Percentiles rank a stretch among this genome's conserved stretches.
Conservation (phyloP, 2,797 vertebrate species). For the Characodon lateralis region DNA sequence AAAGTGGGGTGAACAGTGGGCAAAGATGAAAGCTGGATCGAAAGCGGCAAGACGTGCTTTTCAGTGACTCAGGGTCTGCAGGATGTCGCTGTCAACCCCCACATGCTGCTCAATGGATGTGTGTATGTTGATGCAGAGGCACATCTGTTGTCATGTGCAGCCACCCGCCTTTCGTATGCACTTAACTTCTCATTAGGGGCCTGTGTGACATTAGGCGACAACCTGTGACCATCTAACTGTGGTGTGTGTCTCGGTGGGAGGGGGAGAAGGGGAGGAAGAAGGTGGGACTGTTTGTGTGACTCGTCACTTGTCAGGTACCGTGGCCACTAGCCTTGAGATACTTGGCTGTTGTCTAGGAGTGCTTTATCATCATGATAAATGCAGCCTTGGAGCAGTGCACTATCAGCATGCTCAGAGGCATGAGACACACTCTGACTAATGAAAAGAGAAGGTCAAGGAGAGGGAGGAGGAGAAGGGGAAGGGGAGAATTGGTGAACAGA, state of each 20-base stretch:
- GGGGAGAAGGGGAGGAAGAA: constrained; percentile 24
- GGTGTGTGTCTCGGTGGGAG: constrained; percentile 22
- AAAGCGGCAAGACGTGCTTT: constrained; percentile 59
- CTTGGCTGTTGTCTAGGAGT: constrained; percentile 77
- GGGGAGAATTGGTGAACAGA: constrained; percentile 50
- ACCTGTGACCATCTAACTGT: constrained; percentile 60
- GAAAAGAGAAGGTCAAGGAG: constrained; percentile 81
- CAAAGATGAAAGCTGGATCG: constrained; percentile 65
- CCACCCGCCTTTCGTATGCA: constrained; percentile 43
- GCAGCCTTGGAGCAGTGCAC: constrained; percentile 79
- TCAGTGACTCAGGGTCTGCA: constrained; percentile 51
- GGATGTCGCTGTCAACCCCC: constrained; percentile 42
- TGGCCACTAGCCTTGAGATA: constrained; percentile 79
- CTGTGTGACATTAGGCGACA: constrained; percentile 58
- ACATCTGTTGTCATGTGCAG: constrained; percentile 47
- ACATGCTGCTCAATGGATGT: constrained; percentile 18
- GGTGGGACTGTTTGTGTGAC: constrained; percentile 69
- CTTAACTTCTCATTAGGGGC: constrained; percentile 72
- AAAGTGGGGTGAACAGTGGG: constrained; percentile 54
- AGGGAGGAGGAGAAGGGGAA: constrained; percentile 56
- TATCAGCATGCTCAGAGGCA: constrained; percentile 79
- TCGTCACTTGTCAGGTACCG: constrained; percentile 77
- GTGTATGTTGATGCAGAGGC: constrained; percentile 8
- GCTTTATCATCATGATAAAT: constrained; percentile 81
- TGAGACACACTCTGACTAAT: constrained; percentile 82